Percentiles rank a stretch among this genome's conserved stretches.
Evolutionary conservation across 2,888 invertebrate species (phyloP).

Genomic region (Nephrocerus scutellatus): DNA sequence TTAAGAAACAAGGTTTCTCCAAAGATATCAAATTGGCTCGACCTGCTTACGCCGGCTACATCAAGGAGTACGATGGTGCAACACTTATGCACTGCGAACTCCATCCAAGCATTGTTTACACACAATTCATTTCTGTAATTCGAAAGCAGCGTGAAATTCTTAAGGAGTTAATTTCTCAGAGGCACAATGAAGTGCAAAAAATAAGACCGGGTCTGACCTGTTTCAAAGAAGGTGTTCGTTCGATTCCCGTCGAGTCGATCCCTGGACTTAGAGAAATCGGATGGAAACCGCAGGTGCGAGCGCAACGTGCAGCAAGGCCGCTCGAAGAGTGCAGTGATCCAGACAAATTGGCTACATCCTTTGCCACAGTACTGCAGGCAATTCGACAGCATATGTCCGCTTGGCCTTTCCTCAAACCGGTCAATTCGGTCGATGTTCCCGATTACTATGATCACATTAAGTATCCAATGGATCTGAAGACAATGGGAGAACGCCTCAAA

Average conservation of each 20-base stretch:
- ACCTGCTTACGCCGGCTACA: slow-evolving; percentile 82
- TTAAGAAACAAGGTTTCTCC: slow-evolving; percentile 93
- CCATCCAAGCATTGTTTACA: slow-evolving; percentile 88
- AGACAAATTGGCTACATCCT: slow-evolving; percentile 58
- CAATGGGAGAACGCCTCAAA: slow-evolving; percentile 46
- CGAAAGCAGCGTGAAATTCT: slow-evolving; percentile 81
- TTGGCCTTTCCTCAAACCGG: slow-evolving; percentile 94
- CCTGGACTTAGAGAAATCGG: slow-evolving; percentile 82
- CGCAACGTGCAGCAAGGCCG: slow-evolving; percentile 50
- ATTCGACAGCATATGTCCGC: slow-evolving; percentile 74
- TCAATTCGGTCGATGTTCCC: slow-evolving; percentile 81
- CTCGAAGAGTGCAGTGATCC: slow-evolving; percentile 65
- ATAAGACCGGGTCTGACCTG: slow-evolving; percentile 78
- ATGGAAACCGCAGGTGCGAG: slow-evolving; percentile 64
- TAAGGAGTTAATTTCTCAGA: slow-evolving; percentile 71
- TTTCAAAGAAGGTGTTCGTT: slow-evolving; percentile 80
- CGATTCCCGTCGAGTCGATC: slow-evolving; percentile 80
- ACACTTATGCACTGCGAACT: slow-evolving; percentile 98
- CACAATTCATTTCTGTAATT: slow-evolving; percentile 84
- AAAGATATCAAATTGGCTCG: slow-evolving; percentile 84
- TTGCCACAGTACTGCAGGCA: slow-evolving; percentile 61
- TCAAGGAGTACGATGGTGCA: slow-evolving; percentile 97
- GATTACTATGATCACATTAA: slow-evolving; percentile 97
- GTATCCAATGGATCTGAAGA: slow-evolving; percentile 87
- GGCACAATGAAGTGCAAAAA: slow-evolving; percentile 77